A percentile compares a stretch with the other conserved stretches of the same genome.
phyloP scores from a whole-genome alignment of 2,888 invertebrate species.

The Ectropis crepuscularia region DNA sequence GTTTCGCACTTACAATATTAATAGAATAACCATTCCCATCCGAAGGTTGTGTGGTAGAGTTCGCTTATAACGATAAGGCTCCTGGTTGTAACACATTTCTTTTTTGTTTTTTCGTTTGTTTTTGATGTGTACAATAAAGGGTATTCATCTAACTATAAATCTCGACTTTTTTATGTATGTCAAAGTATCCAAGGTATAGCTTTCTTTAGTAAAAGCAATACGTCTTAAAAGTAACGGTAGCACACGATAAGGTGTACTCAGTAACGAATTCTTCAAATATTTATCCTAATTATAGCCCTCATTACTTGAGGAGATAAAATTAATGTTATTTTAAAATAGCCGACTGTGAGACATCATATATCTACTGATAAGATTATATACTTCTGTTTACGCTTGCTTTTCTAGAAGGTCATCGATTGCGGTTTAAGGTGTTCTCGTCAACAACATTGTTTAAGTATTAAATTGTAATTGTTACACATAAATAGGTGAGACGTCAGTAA shows the following conservation, averaged over 20 bases:
- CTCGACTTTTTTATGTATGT: too few species aligned
- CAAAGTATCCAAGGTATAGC: too few species aligned
- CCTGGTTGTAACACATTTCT: too few species aligned
- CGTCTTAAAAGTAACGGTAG: constrained; percentile 2
- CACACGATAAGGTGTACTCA: constrained; percentile 5
- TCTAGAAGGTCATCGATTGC: constrained; percentile 22
- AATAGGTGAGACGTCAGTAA: constrained; percentile 12
- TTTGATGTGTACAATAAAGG: too few species aligned
- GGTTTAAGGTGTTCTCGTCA: constrained; percentile 7
- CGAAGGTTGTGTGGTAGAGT: too few species aligned
- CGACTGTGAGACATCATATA: constrained; percentile 15
- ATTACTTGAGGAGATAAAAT: constrained; percentile 24
- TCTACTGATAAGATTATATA: constrained; percentile 42
- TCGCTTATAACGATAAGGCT: too few species aligned
- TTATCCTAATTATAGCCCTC: constrained; percentile 16
- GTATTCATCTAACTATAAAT: too few species aligned
- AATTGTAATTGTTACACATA: constrained; percentile 11
- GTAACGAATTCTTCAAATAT: constrained; percentile 14
- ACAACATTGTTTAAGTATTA: constrained; percentile 10
- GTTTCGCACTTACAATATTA: too few species aligned
- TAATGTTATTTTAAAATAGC: constrained; percentile 18
- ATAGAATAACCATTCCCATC: too few species aligned
- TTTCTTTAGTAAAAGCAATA: neutral
- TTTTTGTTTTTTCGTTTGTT: too few species aligned
- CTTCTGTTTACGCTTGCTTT: constrained; percentile 28